Conservation (phyloP, 2,113 vertebrate species). For the Prionailurus bengalensis region DNA sequence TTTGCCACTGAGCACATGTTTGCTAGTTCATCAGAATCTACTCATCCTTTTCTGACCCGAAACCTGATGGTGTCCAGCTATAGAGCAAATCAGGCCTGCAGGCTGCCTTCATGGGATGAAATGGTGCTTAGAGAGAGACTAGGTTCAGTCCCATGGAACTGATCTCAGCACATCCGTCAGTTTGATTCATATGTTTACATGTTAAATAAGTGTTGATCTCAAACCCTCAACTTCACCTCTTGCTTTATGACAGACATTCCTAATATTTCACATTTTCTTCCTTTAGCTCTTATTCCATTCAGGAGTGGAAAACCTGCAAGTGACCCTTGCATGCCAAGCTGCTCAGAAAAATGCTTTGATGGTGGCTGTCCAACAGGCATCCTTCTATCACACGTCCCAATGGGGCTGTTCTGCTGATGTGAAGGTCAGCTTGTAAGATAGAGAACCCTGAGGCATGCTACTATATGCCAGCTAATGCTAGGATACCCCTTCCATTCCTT, state of each 20-base stretch:
- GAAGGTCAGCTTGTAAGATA: slow-evolving; percentile 73
- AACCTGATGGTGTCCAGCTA: not conserved
- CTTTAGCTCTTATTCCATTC: slow-evolving; percentile 86
- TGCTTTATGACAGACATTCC: not conserved
- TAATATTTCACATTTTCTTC: not conserved
- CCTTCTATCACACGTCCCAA: slow-evolving; percentile 82
- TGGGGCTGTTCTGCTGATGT: not conserved
- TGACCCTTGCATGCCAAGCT: slow-evolving; percentile 88
- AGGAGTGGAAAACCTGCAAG: slow-evolving; percentile 88
- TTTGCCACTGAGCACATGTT: not conserved
- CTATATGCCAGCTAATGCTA: not conserved
- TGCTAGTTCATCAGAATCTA: not conserved
- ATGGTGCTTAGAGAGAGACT: not conserved
- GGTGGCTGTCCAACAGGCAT: slow-evolving; percentile 86
- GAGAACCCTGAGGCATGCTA: not conserved
- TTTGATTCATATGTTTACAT: not conserved
- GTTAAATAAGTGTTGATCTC: not conserved
- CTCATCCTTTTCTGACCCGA: not conserved
- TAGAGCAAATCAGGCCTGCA: not conserved
- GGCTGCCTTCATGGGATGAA: not conserved
- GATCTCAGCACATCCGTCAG: not conserved
- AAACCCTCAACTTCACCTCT: not conserved
- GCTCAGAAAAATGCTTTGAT: slow-evolving; percentile 90
- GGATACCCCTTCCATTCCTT: too few species aligned
- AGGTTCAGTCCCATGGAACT: too few species aligned